Conservation (phyloP, 2,888 invertebrate species). For the Macrosoma leucophasiata region DNA sequence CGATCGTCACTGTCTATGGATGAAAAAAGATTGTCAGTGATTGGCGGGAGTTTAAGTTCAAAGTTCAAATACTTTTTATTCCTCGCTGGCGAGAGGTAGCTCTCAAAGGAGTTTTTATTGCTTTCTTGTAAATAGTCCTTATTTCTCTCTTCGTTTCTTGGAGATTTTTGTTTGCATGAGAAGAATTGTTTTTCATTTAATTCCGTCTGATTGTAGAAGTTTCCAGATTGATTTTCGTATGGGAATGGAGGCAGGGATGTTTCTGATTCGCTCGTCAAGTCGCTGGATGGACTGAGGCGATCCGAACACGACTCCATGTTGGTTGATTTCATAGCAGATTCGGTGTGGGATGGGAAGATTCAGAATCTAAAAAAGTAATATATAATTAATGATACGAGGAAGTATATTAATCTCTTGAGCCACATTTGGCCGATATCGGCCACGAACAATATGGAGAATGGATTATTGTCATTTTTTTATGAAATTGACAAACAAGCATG, state of each 20-base stretch:
- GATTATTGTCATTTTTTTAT: no score
- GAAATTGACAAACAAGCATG: no score
- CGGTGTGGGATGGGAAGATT: no score
- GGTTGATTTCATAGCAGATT: conserved; percentile 67
- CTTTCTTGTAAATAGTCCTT: conserved; percentile 62
- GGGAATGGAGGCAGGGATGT: conserved; percentile 59
- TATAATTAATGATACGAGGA: no score
- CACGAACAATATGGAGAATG: no score
- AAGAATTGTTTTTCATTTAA: conserved; percentile 56
- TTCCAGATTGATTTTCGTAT: conserved; percentile 53
- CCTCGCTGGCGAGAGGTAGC: conserved; percentile 50
- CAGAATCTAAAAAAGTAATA: no score
- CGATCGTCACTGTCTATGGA: conserved; percentile 59
- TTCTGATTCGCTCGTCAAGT: conserved; percentile 65
- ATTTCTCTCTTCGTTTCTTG: conserved; percentile 42
- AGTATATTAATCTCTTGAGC: no score
- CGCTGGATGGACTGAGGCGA: conserved; percentile 62
- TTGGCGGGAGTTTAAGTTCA: conserved; percentile 63
- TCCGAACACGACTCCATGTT: conserved; percentile 65
- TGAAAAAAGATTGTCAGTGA: conserved; percentile 55
- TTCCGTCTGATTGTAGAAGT: conserved; percentile 51
- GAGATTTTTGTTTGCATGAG: conserved; percentile 55
- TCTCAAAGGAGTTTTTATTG: conserved; percentile 56
- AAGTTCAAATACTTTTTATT: conserved; percentile 66
- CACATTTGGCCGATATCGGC: no score